A percentile compares a stretch with the other conserved stretches of the same genome.
Conservation (phyloP, 2,113 vertebrate genomes). For the Mystacornis crossleyi region DNA sequence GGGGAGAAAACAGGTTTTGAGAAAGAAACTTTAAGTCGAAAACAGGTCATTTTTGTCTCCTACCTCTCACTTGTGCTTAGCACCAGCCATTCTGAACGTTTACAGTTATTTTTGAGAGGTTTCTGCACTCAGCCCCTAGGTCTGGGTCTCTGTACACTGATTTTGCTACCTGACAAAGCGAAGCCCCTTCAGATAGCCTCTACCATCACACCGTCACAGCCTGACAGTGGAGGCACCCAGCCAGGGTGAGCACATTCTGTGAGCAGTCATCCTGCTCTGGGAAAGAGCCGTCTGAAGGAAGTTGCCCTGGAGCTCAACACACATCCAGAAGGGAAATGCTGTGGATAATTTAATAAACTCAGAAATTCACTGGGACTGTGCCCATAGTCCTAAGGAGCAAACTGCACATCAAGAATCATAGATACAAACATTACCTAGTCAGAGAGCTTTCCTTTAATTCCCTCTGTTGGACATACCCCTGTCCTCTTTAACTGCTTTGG, state of each 20-base stretch:
- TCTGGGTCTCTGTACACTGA: background rate
- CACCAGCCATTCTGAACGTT: background rate
- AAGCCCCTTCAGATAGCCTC: background rate
- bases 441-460: background rate
- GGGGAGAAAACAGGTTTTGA: background rate
- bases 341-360: background rate
- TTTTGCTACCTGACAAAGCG: background rate
- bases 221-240: accelerated
- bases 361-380: background rate
- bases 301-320: background rate
- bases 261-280: background rate
- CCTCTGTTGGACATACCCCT: background rate
- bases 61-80: background rate
- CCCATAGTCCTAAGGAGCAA: background rate
- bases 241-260: background rate
- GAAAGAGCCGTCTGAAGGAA: background rate
- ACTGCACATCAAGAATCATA: background rate
- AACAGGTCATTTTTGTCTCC: background rate
- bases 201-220: background rate
- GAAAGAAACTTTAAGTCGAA: background rate
- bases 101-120: background rate
- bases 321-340: background rate
- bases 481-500: background rate
- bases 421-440: background rate
- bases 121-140: background rate